Base-by-base conservation (phyloP, 2,888 invertebrate species). In the Drosophila ezoana region DNA sequence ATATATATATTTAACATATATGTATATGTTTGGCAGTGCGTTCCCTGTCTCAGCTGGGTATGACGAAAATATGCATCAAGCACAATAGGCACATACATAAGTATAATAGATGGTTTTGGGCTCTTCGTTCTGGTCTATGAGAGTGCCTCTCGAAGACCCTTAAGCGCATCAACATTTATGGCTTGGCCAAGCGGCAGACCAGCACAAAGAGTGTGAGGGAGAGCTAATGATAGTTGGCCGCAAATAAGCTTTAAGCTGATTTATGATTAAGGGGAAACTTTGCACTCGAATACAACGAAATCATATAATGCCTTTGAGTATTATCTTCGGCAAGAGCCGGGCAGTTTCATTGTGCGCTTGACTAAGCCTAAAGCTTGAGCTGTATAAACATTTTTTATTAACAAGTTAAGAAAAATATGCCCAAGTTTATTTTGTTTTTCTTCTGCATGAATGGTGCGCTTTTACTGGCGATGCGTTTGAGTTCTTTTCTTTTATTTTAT, bases 131-230 rank as follows among this genome's bases (percentile, higher is more conserved):
- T 32, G 51, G 38, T 43, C 57, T 13, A 52, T 52, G 45, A 37
- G 51, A 41, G 57, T 38, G 38, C 41, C 18, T 33, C 48, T 49
- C 32, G 52, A 33, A 48, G 56, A 48, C 43, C 53, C 62, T 57
- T 76, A 57, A 76, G 66, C 77, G 35, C 67, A 72, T 60, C 72
- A 63, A 57, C 57, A 41, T 77, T 68, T 72, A 61, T 56, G 57
- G 68, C 41, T 43, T 63, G 67, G 35, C 61, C 62, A 47, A 40
- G 13, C 20, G 35, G 33, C 44, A 35, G 33, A 44, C 41, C 45
- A 32, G 38, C 44, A 52, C 40, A 38, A n/a, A 48, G 6, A 28
- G 10, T 8, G 10, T 20, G 5, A 20, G 13, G 40, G 20, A 20
- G 20, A 20, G 38, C 28, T 28, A 40, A 1, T 10, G 20, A 18